Evolutionary conservation across 2,888 invertebrate species (phyloP), one percentile per base, ranked within the genome.

Genomic region (Frankliniella fusca): DNA sequence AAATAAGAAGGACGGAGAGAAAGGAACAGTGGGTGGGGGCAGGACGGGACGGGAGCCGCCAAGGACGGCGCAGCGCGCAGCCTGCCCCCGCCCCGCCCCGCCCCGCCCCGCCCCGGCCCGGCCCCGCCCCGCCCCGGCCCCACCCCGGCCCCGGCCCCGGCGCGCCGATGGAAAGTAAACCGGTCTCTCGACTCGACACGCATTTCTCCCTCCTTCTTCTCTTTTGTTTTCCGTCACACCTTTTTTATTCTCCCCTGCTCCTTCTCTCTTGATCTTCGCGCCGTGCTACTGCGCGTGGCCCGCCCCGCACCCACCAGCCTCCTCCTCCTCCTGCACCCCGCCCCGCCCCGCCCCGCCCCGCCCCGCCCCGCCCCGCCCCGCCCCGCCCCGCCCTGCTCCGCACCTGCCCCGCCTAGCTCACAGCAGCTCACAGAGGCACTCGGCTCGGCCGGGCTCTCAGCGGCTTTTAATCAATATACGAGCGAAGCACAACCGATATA

Each of bases 81-180:
- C 18, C 18, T 9, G 8, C 11, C 5, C 54, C 18, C 54, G 54
- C 5, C 54, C 18, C 54, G 54, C 5, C 54, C 18, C 54, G 8
- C 5, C 54, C 18, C 54, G 54, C 5, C 54, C 18, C 54, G 54
- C 5, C 54, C 18, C 54, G 54, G 54, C 54, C 18, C 54, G 54
- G 54, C 54, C 18, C 50, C 10, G 50, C 50, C 54, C 50, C n/a
- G n/a, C n/a, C n/a, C 15, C 50, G 50, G 50, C 5, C 54, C 18
- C 54, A 9, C 5, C 54, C 18, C 54, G 54, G 10, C 5, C 54
- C 18, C 54, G 54, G 54, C 54, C 18, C 54, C 5, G 54, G 5
- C 18, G 54, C 54, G 70, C 11, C 27, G 70, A 27, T 76, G 70
- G 70, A 76, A 76, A 76, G 70, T 76, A 76, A 76, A 76, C 70